Evolutionary conservation across 2,113 vertebrate species (phyloP).

Genomic region (Nanorana parkeri): DNA sequence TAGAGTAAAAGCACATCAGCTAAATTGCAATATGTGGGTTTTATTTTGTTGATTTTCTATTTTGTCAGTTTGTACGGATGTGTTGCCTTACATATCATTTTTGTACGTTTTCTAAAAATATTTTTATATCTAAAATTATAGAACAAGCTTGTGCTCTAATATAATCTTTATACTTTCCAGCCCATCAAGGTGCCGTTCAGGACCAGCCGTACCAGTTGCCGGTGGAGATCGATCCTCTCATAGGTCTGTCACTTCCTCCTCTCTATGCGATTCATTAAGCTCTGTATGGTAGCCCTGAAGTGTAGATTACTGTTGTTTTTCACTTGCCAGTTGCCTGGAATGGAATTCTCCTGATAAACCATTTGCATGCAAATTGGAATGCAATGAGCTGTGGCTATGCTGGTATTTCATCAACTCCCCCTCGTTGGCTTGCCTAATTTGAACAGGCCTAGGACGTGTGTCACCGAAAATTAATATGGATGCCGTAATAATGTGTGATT

Average conservation of each 20-base stretch:
- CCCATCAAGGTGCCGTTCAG: conserved; percentile 92
- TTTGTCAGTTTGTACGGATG: too few species aligned
- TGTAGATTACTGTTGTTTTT: conserved; percentile 94
- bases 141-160: conserved; percentile 64
- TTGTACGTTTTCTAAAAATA: too few species aligned
- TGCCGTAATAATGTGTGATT: conserved; percentile 99
- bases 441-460: conserved; percentile 92
- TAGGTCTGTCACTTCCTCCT: conserved; percentile 92
- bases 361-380: conserved; percentile 99
- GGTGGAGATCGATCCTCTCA: conserved; percentile 98
- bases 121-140: not conserved
- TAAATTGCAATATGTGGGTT: too few species aligned
- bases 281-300: conserved; percentile 89
- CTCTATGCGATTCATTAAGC: conserved; percentile 86
- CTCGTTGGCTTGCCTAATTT: conserved; percentile 92
- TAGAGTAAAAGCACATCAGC: too few species aligned
- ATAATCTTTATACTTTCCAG: conserved; percentile 81
- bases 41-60: too few species aligned
- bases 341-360: conserved; percentile 92
- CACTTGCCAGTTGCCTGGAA: conserved; percentile 90
- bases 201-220: conserved; percentile 99
- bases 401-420: conserved; percentile 97
- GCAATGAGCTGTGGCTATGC: conserved; percentile 98
- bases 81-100: not conserved
- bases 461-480: conserved; percentile 99